These are phyloP conservation scores for Chlorocebus sabaeus DNA, from an alignment of 2,113 vertebrate species.

Conservation along the genomic window DNA sequence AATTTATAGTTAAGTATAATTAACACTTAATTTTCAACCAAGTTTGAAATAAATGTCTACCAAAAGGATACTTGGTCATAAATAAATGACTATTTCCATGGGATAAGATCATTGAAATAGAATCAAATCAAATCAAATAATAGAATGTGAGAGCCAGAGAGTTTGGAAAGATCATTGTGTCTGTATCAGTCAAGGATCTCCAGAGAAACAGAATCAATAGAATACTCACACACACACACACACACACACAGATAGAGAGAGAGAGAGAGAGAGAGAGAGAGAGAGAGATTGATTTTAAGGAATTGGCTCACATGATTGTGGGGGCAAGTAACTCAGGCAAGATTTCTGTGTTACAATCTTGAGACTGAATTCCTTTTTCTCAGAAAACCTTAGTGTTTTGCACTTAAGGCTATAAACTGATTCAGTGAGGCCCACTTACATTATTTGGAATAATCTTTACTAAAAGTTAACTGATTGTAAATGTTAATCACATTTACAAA, in stretches of 20 bases:
- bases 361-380: neutral
- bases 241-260: neutral
- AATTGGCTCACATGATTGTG: neutral
- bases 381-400: neutral
- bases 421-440: neutral
- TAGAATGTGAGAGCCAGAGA: neutral
- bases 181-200: neutral
- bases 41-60: neutral
- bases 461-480: neutral
- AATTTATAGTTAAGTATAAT: no score
- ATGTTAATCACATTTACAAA: neutral
- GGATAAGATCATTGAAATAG: neutral
- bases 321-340: neutral
- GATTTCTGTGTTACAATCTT: neutral
- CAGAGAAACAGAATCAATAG: neutral
- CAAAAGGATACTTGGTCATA: slow-evolving; percentile 7
- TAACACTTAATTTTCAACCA: slow-evolving; percentile 36
- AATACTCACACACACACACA: neutral
- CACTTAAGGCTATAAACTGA: neutral
- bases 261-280: neutral
- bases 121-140: slow-evolving; percentile 18
- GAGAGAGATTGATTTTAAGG: neutral
- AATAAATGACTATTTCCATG: neutral
- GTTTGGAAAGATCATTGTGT: neutral
- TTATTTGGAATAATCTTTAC: neutral